These are phyloP conservation scores for Dromococcyx pavoninus DNA, from an alignment of 2,797 vertebrate genomes.

Conservation along the genomic window DNA sequence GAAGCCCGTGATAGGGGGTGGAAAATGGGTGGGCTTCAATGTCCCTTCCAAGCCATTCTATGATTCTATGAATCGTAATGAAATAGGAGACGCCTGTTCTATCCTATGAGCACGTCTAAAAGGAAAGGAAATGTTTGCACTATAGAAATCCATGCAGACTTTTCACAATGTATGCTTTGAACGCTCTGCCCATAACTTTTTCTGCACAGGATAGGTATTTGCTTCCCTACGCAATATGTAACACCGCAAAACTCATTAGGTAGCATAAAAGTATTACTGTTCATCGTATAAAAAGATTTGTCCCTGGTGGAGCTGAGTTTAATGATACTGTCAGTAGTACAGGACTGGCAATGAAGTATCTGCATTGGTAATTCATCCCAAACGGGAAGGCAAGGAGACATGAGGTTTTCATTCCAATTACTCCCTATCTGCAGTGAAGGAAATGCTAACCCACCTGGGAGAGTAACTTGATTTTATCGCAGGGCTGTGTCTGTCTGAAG, in stretches of 20 bases:
- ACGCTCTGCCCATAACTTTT: neutral
- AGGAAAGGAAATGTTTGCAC: neutral
- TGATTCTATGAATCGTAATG: neutral
- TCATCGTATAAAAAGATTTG: conserved; percentile 20
- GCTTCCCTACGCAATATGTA: neutral
- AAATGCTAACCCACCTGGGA: conserved; percentile 44
- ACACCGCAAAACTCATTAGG: conserved; percentile 25
- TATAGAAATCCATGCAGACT: neutral
- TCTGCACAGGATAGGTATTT: neutral
- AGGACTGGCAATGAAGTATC: conserved; percentile 10
- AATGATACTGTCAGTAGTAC: conserved; percentile 34
- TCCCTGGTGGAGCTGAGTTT: conserved; percentile 30
- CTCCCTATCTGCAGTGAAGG: conserved; percentile 15
- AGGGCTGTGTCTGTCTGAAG: neutral
- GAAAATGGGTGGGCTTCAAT: too few species aligned
- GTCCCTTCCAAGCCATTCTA: too few species aligned
- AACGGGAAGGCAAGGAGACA: conserved; percentile 13
- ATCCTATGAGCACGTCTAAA: neutral
- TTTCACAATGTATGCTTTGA: conserved; percentile 41
- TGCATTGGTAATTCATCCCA: conserved; percentile 35
- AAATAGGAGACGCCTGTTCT: neutral
- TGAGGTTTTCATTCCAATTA: conserved; percentile 52
- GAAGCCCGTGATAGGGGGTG: too few species aligned
- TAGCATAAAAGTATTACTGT: conserved; percentile 58
- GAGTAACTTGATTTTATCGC: conserved; percentile 42